Percentiles rank a stretch among this genome's conserved stretches.
Evolutionary conservation across 1,140 invertebrate species (phyloP).

Genomic region (Myzus persicae): DNA sequence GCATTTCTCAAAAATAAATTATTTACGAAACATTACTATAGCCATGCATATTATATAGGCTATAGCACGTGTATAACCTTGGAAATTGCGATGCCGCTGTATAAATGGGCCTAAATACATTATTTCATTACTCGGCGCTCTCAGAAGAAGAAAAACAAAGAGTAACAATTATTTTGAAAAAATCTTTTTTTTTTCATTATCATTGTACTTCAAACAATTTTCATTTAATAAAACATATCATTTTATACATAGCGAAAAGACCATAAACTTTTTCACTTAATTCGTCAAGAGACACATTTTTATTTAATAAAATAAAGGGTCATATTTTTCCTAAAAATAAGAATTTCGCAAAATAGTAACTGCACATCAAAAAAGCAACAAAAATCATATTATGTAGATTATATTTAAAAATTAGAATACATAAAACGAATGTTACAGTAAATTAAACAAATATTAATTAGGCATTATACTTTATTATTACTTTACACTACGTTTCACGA

Average conservation of each 20-base stretch:
- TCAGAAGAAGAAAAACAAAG: neutral
- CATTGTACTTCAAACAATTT: neutral
- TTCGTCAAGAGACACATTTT: neutral
- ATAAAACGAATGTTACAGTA: neutral
- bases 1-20: neutral
- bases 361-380: neutral
- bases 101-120: neutral
- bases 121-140: neutral
- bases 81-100: neutral
- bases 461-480: neutral
- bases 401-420: neutral
- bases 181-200: neutral
- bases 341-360: neutral
- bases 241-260: neutral
- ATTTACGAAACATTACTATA: neutral
- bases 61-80: neutral
- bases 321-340: neutral
- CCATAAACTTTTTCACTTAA: neutral
- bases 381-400: neutral
- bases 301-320: neutral
- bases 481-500: neutral
- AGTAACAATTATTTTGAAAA: neutral
- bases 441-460: neutral
- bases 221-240: conserved; percentile 9
- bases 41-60: neutral